A percentile compares a stretch with the other conserved stretches of the same genome.
These are phyloP conservation scores for Geodia barretti DNA, from an alignment of 37 sponge, comb jelly and placozoan species.

Conservation along the genomic window DNA sequence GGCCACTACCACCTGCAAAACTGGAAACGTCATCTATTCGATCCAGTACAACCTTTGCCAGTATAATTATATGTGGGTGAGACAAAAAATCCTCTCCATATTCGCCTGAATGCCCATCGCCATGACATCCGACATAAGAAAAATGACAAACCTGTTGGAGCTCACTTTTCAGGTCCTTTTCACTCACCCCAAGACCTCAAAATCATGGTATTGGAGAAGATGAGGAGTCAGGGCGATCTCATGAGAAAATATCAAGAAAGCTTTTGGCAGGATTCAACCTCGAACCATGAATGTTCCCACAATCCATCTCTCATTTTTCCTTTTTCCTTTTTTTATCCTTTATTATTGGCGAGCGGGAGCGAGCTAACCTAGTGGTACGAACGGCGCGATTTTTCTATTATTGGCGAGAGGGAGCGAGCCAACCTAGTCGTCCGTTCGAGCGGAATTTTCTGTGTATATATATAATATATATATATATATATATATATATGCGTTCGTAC, in stretches of 20 bases:
- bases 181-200: background rate
- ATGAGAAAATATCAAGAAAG: background rate
- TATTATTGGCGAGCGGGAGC: too few relatives aligned
- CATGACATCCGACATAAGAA: background rate
- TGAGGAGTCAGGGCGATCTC: background rate
- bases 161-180: background rate
- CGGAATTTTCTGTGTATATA: too few relatives aligned
- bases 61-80: conserved; percentile 6
- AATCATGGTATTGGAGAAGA: background rate
- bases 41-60: conserved; percentile 8
- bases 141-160: background rate
- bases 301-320: too few relatives aligned
- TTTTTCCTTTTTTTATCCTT: too few relatives aligned
- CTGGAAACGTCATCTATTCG: conserved; percentile 2
- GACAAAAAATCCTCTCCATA: conserved; percentile 11
- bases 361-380: too few relatives aligned
- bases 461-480: too few relatives aligned
- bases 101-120: conserved; percentile 12
- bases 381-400: too few relatives aligned
- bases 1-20: conserved; percentile 11
- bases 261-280: conserved; percentile 4
- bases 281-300: too few relatives aligned
- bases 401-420: too few relatives aligned
- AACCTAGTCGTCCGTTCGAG: too few relatives aligned
- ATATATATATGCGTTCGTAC: too few relatives aligned